Evolutionary conservation across 2,888 invertebrate species (phyloP), one percentile per base, ranked within the genome.

Genomic region (Drosophila paranaensis): DNA sequence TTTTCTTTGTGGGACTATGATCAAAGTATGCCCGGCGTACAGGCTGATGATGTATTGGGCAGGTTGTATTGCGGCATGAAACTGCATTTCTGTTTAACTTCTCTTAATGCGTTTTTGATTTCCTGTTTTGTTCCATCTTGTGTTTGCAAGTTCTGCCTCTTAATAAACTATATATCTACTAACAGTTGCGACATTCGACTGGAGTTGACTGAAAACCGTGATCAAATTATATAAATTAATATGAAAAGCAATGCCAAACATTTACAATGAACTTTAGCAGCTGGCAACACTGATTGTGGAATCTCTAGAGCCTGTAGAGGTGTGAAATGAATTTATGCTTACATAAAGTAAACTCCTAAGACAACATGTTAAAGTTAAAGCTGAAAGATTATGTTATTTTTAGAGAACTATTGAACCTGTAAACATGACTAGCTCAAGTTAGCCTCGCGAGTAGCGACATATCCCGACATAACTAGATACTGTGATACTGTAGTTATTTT

Each of bases 1-100:
- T 94, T 96, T 93, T 95, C 95, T 93, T 93, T 96, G 92, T 97
- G 96, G 96, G 97, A 97, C 94, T 96, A 95, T 95, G 97, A 97
- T 94, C 95, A 96, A 89, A 95, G 95, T 90, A 95, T 96, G 94
- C 94, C 95, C 78, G 96, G 96, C 92, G 95, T 95, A 91, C 95
- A 95, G 93, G 95, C 95, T 93, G 96, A 97, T 94, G 97, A 97
- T 95, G 95, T 94, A 93, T 95, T 97, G 93, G 97, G 97, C 95
- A 97, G 96, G 97, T 97, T 94, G 94, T 94, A 90, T 67, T 77
- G 77, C 77, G 71, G 75, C 72, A 79, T 79, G 77, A 35, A 69
- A 77, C 68, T 82, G 87, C 61, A 64, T 63, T 76, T 40, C 50
- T 60, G 48, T 64, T 50, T 46, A 51, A 53, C 61, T 60, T 30